Percentiles rank a stretch among this genome's conserved stretches.
These are phyloP conservation scores for Paracanthobrama guichenoti DNA, from an alignment of 2,113 vertebrate genomes.

Conservation along the genomic window DNA sequence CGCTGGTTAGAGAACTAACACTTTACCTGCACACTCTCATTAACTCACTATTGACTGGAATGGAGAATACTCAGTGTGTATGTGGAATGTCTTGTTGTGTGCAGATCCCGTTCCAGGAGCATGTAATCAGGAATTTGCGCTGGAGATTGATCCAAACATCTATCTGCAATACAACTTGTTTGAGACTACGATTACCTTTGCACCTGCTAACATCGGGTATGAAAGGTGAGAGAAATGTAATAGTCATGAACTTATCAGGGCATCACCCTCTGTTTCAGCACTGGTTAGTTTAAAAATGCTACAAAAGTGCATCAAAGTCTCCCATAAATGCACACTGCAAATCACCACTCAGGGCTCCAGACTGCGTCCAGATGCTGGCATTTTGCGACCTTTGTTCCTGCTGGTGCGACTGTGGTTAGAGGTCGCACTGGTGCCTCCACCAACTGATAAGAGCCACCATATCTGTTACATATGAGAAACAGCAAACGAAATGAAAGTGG, in stretches of 20 bases:
- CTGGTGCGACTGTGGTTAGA: no score
- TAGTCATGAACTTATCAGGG: no score
- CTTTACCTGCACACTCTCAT: not conserved
- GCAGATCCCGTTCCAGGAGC: conserved; percentile 93
- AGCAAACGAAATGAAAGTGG: no score
- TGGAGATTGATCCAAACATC: conserved; percentile 88
- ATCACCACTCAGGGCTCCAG: no score
- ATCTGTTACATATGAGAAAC: no score
- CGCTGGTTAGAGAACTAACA: conserved; percentile 69
- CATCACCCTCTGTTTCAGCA: not conserved
- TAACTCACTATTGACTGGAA: not conserved
- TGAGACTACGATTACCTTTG: conserved; percentile 84
- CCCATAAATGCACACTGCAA: not conserved
- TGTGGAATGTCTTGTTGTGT: not conserved
- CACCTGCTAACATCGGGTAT: conserved; percentile 87
- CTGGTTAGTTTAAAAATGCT: not conserved
- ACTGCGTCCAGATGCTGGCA: no score
- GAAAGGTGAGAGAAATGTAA: conserved; percentile 73
- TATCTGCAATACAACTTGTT: conserved; percentile 86
- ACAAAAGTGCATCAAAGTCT: no score
- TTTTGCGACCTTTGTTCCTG: no score
- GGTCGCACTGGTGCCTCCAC: no score
- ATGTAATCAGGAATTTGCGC: conserved; percentile 86
- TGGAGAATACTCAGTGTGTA: not conserved
- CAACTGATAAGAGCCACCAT: no score